phyloP scores from a whole-genome alignment of 2,797 vertebrate species.

The Odontamblyopus rebecca region DNA sequence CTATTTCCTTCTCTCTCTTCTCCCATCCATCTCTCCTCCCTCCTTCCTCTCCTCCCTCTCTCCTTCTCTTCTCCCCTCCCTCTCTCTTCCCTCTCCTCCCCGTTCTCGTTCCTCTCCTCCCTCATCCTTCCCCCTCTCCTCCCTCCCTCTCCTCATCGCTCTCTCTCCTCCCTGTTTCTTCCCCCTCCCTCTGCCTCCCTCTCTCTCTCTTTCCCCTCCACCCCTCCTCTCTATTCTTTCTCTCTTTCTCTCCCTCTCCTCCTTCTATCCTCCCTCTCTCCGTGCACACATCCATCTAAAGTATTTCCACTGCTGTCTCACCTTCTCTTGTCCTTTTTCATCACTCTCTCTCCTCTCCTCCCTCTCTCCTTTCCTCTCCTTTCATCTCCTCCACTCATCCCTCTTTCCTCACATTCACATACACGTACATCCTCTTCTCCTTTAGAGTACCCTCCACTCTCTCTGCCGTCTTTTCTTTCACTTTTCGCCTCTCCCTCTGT shows the following conservation, averaged over 20 bases:
- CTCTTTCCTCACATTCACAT: too few species aligned
- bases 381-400: background rate
- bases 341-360: background rate
- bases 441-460: too few species aligned
- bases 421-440: too few species aligned
- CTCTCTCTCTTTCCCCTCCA: background rate
- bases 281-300: too few species aligned
- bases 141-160: background rate
- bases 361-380: background rate
- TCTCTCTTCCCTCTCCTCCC: conserved; percentile 27
- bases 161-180: background rate
- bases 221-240: conserved; percentile 27
- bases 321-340: too few species aligned
- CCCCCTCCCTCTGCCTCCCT: background rate
- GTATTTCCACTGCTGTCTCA: background rate
- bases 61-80: background rate
- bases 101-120: too few species aligned
- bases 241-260: background rate
- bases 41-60: background rate
- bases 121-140: background rate
- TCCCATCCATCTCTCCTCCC: background rate
- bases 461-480: too few species aligned
- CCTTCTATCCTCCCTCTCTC: background rate
- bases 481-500: too few species aligned
- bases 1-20: too few species aligned